Percentiles rank a stretch among this genome's conserved stretches.
Conservation (phyloP, 2,113 vertebrate genomes). For the Campylorhamphus procurvoides region DNA sequence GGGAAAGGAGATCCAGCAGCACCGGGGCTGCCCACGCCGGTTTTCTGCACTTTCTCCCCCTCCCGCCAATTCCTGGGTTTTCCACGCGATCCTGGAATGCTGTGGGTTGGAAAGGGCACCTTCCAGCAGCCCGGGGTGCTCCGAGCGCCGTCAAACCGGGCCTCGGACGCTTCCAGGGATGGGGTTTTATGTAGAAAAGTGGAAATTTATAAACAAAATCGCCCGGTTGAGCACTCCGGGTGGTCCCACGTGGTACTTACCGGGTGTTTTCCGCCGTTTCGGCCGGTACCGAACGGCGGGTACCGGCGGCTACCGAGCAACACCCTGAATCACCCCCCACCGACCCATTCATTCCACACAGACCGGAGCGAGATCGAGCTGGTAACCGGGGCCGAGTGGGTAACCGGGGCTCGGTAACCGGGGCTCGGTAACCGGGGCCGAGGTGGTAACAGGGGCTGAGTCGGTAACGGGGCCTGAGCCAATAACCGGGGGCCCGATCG, state of each 20-base stretch:
- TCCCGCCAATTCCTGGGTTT: neutral
- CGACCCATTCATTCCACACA: neutral
- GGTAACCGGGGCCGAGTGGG: neutral
- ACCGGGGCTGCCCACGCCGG: neutral
- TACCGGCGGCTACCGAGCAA: accelerated
- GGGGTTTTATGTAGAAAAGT: accelerated
- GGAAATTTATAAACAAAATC: neutral
- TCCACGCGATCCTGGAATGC: accelerated
- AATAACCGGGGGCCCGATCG: too few species aligned
- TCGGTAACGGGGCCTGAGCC: too few species aligned
- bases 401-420: too few species aligned
- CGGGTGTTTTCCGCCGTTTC: neutral
- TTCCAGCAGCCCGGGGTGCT: neutral
- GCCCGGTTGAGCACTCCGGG: neutral
- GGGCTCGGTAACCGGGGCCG: too few species aligned
- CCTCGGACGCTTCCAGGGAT: neutral
- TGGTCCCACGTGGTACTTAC: neutral
- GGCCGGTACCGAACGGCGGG: neutral
- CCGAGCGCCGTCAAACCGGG: neutral
- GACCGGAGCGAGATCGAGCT: neutral
- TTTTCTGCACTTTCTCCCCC: neutral
- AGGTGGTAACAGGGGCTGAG: too few species aligned
- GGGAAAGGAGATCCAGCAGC: neutral
- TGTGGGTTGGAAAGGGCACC: neutral
- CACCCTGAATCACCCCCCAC: neutral